Percentiles rank a stretch among this genome's conserved stretches.
phyloP scores from a whole-genome alignment of 2,888 invertebrate genomes.

The Callosobruchus maculatus region DNA sequence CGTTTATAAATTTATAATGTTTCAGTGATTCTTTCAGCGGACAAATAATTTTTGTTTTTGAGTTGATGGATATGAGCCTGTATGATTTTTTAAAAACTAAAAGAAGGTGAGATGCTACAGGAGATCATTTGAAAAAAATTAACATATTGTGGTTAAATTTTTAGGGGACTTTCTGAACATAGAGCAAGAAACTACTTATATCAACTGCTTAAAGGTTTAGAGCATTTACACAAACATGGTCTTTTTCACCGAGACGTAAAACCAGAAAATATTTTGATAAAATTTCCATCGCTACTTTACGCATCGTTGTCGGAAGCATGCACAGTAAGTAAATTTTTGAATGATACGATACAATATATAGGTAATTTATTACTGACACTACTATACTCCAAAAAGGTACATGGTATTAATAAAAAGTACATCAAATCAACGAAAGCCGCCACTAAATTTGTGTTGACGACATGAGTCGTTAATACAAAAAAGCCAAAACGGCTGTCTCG shows the following conservation, averaged over 20 bases:
- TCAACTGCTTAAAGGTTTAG: slow-evolving; percentile 59
- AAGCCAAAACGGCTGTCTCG: too few species aligned
- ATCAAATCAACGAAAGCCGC: too few species aligned
- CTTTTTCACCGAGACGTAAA: slow-evolving; percentile 68
- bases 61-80: slow-evolving; percentile 68
- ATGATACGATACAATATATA: not conserved
- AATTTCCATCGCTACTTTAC: slow-evolving; percentile 43
- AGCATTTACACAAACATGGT: slow-evolving; percentile 60
- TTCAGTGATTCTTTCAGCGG: slow-evolving; percentile 57
- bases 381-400: too few species aligned
- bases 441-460: too few species aligned
- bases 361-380: too few species aligned
- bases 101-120: slow-evolving; percentile 16
- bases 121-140: not conserved
- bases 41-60: slow-evolving; percentile 60
- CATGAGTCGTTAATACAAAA: too few species aligned
- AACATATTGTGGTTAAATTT: slow-evolving; percentile 12
- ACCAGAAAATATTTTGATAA: slow-evolving; percentile 67
- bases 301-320: slow-evolving; percentile 20
- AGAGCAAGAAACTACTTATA: slow-evolving; percentile 57
- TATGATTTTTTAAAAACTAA: slow-evolving; percentile 55
- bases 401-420: too few species aligned
- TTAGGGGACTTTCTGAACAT: slow-evolving; percentile 51
- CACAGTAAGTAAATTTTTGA: slow-evolving; percentile 8
- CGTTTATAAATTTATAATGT: slow-evolving; percentile 14